Evolutionary conservation across 2,888 invertebrate genomes (phyloP), one percentile per base, ranked within the genome.

Genomic region (Atrina japonica): DNA sequence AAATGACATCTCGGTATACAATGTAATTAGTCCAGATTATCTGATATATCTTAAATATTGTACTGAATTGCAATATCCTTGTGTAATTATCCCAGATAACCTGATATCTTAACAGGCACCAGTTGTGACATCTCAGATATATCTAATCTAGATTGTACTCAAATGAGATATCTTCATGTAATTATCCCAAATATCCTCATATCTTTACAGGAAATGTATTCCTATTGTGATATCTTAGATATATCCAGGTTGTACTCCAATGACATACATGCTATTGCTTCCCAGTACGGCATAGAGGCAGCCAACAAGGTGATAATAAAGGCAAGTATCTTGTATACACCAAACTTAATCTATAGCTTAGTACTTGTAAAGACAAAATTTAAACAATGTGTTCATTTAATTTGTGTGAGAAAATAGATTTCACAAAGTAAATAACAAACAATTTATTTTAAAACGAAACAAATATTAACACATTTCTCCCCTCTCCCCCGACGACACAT

Each of bases 231-330:
- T 65, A 88, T 96, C 2, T 78, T 91, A 47, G 88, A 91, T 55
- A 90, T 98, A 56, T 94, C 95, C 83, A 93, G 93, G 73, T 90
- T 98, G 0, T 97, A 97, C 90, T 95, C 96, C 45, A 99, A 99
- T 88, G 97, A 99, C 88, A 95, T 99, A 73, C 96, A 98, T 86
- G 94, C 95, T 1, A 94, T 99, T 84, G 96, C 97, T 0, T 93
- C 94, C 11, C 96, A 94, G 0, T 99, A 97, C 87, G 99, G 99
- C 0, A 97, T 99, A 76, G 99, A 99, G 92, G 99, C 99, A 0
- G 99, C 98, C 0, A 93, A 94, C 59, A 94, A 94, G 90, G 96
- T 96, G 2, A 95, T 99, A 67, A 95, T 97, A 14, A 96, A 95
- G 89, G 94, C 93, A 86, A 83, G 82, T 3, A 60, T 25, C 27